Base-by-base conservation (phyloP, 2,888 invertebrate genomes). In the Rhimphoctona megacephalus region DNA sequence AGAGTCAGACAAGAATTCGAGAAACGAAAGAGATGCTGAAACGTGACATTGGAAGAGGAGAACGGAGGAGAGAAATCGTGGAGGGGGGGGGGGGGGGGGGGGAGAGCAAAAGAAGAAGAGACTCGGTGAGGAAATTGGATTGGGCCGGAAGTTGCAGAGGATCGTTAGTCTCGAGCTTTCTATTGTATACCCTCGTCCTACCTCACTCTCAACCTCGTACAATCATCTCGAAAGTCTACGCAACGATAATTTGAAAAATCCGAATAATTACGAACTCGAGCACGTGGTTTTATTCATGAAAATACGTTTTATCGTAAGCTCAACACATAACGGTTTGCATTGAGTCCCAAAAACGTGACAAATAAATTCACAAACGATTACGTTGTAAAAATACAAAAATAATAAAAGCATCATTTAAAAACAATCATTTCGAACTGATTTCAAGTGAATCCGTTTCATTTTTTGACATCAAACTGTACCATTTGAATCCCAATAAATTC, bases 41-140 rank as follows among this genome's bases (percentile, higher is more conserved):
- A 78, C 78, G 39, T 66, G 39, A 67, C 33, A 8, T 19, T n/a
- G 39, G 67, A 25, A 22, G 30, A 61, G 22, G 30, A 46, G 8
- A 43, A 19, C 30, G 22, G 7, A 22, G 11, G 52, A 19, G 11
- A 52, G 36, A 46, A 39, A 14, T 14, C 17, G 69, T 46, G 22
- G n/a, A 6, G 25, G 33, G 7, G 1, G 14, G 19, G 30, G n/a
- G 11, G 9, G n/a, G 22, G 36, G 14, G 52, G 25, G 30, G n/a
- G 72, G 36, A 54, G 36, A 72, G 52, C 11, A 30, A 17, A 39
- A 70, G 54, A 61, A 54, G 30, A 33, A 57, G 66, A 46, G 49
- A 57, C 39, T 46, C 69, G 39, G 78, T 67, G 82, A 79, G 79
- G 74, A 85, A 85, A 85, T 82, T 85, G 82, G 85, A 85, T 85